Base-by-base conservation (phyloP, 2,888 invertebrate species). In the Didymodactylos carnosus region DNA sequence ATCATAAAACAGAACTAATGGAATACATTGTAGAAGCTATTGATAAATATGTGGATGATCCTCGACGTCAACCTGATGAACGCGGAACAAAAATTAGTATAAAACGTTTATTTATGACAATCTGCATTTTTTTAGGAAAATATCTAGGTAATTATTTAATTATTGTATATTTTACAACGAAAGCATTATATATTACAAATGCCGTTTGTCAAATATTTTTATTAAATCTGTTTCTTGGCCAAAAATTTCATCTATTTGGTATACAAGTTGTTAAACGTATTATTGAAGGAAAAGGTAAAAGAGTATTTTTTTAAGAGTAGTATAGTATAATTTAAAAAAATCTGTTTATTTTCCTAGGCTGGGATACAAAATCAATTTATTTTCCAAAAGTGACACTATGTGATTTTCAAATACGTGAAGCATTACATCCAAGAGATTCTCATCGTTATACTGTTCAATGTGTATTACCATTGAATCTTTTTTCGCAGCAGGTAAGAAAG, bases 381-480 rank as follows among this genome's bases (percentile, higher is more conserved):
- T 75, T 75, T 75, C 75, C 75, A 16, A 75, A 75, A 49, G 75
- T 75, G 27, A 71, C 71, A 27, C 39, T 75, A 62, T 75, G 75
- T 41, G 75, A 75, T 41, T 72, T 75, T 72, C 62, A 69, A 39
- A 72, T 75, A 29, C 43, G 75, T 16, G 75, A 75, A 70, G 69
- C 71, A 27, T 43, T 72, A 16, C 75, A 75, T 70, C 75, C 75
- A n/a, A 43, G 72, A 13, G 72, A 72, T 62, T 71, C 72, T 25
- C 75, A 75, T 49, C 72, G 69, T 35, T 75, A 75, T 46, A 75
- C 29, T 29, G 73, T 78, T 16, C 78, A 78, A 72, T 78, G 78
- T 62, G 77, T 76, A 16, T 73, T 78, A 19, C 78, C 78, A 3
- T 40, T 75, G 2, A 75, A 75, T 29, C 35, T 75, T 16, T 75